Conservation (phyloP, 2,888 invertebrate species). For the Dicranocentrus wangi region DNA sequence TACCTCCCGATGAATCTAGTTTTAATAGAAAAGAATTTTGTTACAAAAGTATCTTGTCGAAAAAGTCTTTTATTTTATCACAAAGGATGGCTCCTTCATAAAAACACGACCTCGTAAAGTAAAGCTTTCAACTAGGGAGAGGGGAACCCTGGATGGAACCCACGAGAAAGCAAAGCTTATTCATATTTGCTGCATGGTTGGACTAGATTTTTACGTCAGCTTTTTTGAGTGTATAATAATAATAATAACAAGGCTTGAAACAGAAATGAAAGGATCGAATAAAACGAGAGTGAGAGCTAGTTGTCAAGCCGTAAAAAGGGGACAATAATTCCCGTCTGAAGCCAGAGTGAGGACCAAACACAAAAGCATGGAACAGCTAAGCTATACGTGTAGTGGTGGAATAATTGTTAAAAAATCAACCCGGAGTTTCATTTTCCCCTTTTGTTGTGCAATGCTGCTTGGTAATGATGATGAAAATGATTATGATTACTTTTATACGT, state of each 20-base stretch:
- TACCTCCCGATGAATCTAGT: no score
- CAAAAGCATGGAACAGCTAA: not conserved
- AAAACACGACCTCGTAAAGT: no score
- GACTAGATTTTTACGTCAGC: no score
- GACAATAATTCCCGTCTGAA: slow-evolving; percentile 12
- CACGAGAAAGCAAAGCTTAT: no score
- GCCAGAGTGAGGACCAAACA: not conserved
- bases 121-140: no score
- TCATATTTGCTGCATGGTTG: no score
- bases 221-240: not conserved
- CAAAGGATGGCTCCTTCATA: not conserved
- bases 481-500: slow-evolving; percentile 48
- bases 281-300: slow-evolving; percentile 37
- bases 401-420: slow-evolving; percentile 63
- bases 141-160: no score
- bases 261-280: slow-evolving; percentile 25
- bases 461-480: slow-evolving; percentile 31
- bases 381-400: slow-evolving; percentile 1
- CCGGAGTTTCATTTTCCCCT: slow-evolving; percentile 57
- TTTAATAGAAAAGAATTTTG: no score
- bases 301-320: slow-evolving; percentile 21
- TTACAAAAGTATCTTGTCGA: slow-evolving; percentile 27
- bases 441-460: slow-evolving; percentile 43
- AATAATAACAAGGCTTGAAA: slow-evolving; percentile 7
- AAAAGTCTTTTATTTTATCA: slow-evolving; percentile 1